Evolutionary conservation across 2,113 vertebrate genomes (phyloP).

Genomic region (Neogobius melanostomus): DNA sequence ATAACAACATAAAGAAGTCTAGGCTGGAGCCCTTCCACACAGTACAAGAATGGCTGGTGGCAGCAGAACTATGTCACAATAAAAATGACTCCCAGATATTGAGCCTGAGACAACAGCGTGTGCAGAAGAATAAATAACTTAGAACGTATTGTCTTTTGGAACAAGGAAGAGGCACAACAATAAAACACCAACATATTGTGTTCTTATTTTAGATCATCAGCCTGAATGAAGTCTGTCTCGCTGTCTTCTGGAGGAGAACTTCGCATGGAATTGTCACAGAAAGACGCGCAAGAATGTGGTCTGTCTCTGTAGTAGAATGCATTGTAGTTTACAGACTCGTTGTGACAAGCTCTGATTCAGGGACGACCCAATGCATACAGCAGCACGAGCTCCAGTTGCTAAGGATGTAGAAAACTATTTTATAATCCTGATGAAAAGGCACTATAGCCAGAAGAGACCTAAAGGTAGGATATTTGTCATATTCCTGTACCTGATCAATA

Average conservation of each 20-base stretch:
- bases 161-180: conserved; percentile 40
- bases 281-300: conserved; percentile 35
- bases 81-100: conserved; percentile 45
- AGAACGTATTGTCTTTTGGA: conserved; percentile 51
- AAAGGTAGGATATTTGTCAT: too few relatives aligned
- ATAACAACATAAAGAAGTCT: conserved; percentile 6
- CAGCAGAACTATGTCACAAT: conserved; percentile 43
- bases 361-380: too few relatives aligned
- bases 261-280: conserved; percentile 55
- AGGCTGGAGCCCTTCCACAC: conserved; percentile 17
- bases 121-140: conserved; percentile 52
- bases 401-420: too few relatives aligned
- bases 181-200: conserved; percentile 42
- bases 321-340: conserved; percentile 46
- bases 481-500: too few relatives aligned
- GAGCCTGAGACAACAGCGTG: conserved; percentile 42
- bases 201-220: conserved; percentile 56
- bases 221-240: conserved; percentile 43
- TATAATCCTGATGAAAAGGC: too few relatives aligned
- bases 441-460: too few relatives aligned
- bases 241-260: conserved; percentile 40
- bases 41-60: conserved; percentile 27
- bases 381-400: too few relatives aligned
- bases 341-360: too few relatives aligned
- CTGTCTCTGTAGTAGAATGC: conserved; percentile 51